Evolutionary conservation across 2,797 vertebrate species (phyloP).

Genomic region (Limnodromus scolopaceus): DNA sequence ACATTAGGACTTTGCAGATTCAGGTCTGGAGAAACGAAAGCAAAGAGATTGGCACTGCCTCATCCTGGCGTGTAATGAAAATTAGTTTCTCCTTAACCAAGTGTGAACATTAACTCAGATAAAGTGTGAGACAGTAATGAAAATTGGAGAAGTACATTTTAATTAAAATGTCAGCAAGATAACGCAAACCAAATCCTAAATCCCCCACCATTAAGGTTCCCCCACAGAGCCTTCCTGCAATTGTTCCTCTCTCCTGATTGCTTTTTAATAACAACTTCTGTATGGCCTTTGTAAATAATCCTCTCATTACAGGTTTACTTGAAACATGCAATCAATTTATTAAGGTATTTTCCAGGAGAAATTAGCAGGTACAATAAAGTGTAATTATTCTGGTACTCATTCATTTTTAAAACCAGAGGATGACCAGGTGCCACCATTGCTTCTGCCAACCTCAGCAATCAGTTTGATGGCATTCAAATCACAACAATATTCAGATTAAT

Average conservation of each 20-base stretch:
- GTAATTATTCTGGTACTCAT: neutral
- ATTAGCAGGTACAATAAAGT: slow-evolving; percentile 28
- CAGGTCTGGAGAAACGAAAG: neutral
- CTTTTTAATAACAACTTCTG: slow-evolving; percentile 7
- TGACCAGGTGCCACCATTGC: neutral
- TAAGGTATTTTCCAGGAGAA: slow-evolving; percentile 26
- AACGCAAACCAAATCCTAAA: neutral
- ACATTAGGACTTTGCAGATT: neutral
- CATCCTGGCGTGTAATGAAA: neutral
- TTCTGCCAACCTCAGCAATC: slow-evolving; percentile 13
- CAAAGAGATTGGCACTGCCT: neutral
- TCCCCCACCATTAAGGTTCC: neutral
- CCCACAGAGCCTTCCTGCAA: slow-evolving; percentile 19
- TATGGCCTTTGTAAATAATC: slow-evolving; percentile 24
- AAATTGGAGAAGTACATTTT: slow-evolving; percentile 41
- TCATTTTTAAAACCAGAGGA: neutral
- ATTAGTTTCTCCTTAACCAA: slow-evolving; percentile 11
- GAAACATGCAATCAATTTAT: slow-evolving; percentile 37
- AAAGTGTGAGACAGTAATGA: slow-evolving; percentile 57
- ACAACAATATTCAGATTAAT: neutral
- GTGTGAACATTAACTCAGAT: slow-evolving; percentile 68
- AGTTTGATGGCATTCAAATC: neutral
- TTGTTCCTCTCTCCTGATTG: slow-evolving; percentile 34
- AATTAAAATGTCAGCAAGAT: slow-evolving; percentile 66
- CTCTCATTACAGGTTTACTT: neutral